Evolutionary conservation across 2,797 vertebrate species (phyloP).

Genomic region (Scomberomorus guttatus): DNA sequence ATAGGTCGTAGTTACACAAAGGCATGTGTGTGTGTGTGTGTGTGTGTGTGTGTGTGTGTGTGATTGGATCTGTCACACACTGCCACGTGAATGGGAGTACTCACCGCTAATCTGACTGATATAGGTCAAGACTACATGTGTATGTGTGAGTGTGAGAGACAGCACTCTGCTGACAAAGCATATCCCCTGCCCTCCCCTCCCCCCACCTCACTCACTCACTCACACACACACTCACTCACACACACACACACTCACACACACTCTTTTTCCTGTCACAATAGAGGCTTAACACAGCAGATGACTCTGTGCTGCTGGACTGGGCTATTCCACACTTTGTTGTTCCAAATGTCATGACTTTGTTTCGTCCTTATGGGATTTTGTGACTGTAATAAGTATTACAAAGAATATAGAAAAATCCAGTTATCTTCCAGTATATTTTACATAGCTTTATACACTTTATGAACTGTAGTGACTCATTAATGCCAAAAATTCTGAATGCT

Average conservation of each 20-base stretch:
- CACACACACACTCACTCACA: not conserved
- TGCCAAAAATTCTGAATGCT: too few species aligned
- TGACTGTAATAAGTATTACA: not conserved
- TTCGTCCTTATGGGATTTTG: too few species aligned
- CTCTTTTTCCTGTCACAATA: not conserved
- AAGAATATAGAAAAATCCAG: too few species aligned
- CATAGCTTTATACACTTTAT: too few species aligned
- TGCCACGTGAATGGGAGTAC: conserved; percentile 37
- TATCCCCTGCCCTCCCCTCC: not conserved
- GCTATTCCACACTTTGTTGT: not conserved
- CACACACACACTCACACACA: not conserved
- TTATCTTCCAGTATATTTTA: not conserved
- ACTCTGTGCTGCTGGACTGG: not conserved
- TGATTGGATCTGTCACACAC: conserved; percentile 16
- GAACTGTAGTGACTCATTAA: not conserved
- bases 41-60: not conserved
- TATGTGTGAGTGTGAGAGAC: not conserved
- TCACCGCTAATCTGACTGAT: conserved; percentile 45
- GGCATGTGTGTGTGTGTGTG: not conserved
- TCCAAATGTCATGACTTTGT: not conserved
- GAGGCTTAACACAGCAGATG: conserved; percentile 1
- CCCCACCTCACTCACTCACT: not conserved
- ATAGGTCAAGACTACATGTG: conserved; percentile 27
- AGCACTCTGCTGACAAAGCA: conserved; percentile 31
- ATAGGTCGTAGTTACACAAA: not conserved